These are phyloP conservation scores for Phasianus colchicus DNA, from an alignment of 2,113 vertebrate genomes.

Conservation along the genomic window DNA sequence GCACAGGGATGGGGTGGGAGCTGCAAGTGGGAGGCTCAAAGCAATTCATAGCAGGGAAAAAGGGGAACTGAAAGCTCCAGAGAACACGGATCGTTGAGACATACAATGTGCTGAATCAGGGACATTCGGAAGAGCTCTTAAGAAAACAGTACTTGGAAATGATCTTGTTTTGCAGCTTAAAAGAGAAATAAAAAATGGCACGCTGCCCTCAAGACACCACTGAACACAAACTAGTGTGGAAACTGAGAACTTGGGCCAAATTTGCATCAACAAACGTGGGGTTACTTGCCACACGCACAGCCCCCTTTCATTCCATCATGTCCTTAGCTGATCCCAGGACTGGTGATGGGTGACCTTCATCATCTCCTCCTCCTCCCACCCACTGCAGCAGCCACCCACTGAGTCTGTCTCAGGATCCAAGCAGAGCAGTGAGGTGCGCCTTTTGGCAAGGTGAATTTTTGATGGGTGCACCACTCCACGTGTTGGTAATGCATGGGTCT, in stretches of 20 bases:
- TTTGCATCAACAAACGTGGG: neutral
- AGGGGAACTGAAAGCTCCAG: neutral
- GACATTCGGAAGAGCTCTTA: neutral
- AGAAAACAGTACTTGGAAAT: neutral
- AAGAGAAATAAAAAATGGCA: neutral
- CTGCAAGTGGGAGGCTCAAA: neutral
- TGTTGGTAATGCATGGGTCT: neutral
- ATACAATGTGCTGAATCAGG: neutral
- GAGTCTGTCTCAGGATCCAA: rapidly evolving
- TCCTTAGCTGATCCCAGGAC: neutral
- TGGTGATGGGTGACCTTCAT: neutral
- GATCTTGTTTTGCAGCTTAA: neutral
- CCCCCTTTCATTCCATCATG: neutral
- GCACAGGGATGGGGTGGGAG: neutral
- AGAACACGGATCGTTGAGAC: neutral
- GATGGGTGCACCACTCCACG: rapidly evolving
- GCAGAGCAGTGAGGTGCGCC: rapidly evolving
- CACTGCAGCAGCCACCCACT: neutral
- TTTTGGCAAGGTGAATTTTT: neutral
- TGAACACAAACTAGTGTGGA: neutral
- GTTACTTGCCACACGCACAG: neutral
- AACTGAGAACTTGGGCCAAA: neutral
- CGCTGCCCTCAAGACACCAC: neutral
- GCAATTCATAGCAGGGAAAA: neutral
- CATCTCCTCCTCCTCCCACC: neutral